Evolutionary conservation across 92 coral and sea anemone species (phyloP).

Genomic region (Pocillopora meandrina): DNA sequence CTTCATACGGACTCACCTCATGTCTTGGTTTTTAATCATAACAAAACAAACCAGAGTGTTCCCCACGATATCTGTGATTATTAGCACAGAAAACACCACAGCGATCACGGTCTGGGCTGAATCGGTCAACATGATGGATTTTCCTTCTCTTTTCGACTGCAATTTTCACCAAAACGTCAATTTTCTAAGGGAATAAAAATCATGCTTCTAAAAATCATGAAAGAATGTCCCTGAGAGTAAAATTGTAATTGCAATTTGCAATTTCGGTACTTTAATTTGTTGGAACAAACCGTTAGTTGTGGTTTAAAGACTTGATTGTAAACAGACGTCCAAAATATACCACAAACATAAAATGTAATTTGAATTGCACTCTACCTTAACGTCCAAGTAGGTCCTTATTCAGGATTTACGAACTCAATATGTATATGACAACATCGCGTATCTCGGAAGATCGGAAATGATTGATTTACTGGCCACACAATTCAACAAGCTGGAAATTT

Average conservation of each 20-base stretch:
- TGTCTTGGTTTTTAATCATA: constrained; percentile 12
- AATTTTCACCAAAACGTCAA: neutral
- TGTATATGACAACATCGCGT: no score
- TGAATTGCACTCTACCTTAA: no score
- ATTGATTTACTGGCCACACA: neutral
- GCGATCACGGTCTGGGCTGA: constrained; percentile 29
- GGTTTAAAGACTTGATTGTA: neutral
- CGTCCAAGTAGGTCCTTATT: no score
- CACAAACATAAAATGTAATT: no score
- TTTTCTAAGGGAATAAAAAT: no score
- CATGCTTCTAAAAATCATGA: no score
- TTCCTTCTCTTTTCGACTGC: neutral
- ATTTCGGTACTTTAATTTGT: neutral
- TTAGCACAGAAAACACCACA: constrained; percentile 12
- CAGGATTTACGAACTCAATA: no score
- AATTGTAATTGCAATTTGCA: neutral
- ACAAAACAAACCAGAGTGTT: constrained; percentile 21
- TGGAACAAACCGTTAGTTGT: neutral
- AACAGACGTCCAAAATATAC: no score
- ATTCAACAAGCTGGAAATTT: neutral
- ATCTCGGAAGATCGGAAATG: neutral
- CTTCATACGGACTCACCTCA: constrained; percentile 4
- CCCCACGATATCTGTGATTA: constrained; percentile 6
- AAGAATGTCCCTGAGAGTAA: neutral
- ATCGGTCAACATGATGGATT: neutral